Evolutionary conservation across 2,888 invertebrate genomes (phyloP).

Genomic region (Pyrrhia umbra): DNA sequence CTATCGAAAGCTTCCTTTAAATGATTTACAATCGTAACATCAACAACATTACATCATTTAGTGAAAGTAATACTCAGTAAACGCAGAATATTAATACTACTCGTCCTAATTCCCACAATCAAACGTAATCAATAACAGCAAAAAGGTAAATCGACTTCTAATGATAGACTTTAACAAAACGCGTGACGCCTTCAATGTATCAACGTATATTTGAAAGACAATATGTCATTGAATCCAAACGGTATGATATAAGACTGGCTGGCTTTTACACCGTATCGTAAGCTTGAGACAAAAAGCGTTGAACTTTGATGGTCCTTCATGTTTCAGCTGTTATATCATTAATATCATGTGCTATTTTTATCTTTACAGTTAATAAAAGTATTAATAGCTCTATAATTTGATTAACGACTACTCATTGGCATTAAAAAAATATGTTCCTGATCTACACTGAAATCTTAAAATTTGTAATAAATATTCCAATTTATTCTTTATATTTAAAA

Average conservation of each 20-base stretch:
- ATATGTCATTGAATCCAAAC: conserved; percentile 82
- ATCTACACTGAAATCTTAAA: no score
- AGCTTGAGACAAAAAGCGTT: conserved; percentile 42
- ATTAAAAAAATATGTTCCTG: no score
- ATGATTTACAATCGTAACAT: conserved; percentile 23
- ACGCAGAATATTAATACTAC: conserved; percentile 59
- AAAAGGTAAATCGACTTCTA: conserved; percentile 79
- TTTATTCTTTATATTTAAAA: no score
- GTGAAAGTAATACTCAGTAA: conserved; percentile 64
- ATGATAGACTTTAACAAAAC: conserved; percentile 82
- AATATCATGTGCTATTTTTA: conserved; percentile 40
- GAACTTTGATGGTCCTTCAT: conserved; percentile 36
- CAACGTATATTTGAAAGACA: conserved; percentile 76
- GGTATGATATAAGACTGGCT: conserved; percentile 72
- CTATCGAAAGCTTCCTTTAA: conserved; percentile 20
- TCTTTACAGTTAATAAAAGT: conserved; percentile 7
- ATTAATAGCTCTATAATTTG: neutral
- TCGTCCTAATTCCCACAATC: conserved; percentile 76
- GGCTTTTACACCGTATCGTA: conserved; percentile 72
- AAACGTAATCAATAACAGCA: conserved; percentile 81
- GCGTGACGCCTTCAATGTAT: conserved; percentile 79
- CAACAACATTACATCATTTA: conserved; percentile 35
- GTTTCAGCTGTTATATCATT: conserved; percentile 50
- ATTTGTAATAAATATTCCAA: no score
- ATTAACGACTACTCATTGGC: no score